Evolutionary conservation across 2,797 vertebrate species (phyloP).

Genomic region (Merluccius polli): DNA sequence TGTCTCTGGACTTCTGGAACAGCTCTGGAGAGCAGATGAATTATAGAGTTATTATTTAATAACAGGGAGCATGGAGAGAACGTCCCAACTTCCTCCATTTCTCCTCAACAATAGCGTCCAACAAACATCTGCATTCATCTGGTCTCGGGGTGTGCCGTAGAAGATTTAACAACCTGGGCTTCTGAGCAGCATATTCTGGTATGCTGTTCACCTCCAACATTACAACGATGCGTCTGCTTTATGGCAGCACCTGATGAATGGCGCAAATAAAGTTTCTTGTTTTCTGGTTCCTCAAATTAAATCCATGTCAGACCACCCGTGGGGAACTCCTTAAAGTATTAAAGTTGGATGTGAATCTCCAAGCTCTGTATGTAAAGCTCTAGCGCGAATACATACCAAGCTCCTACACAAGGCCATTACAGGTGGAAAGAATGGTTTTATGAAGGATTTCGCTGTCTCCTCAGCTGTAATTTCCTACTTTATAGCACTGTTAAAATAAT

Average conservation of each 20-base stretch:
- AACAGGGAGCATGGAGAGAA: conserved; percentile 37
- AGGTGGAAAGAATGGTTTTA: background rate
- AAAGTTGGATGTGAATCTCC: background rate
- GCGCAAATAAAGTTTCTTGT: background rate
- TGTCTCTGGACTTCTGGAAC: conserved; percentile 45
- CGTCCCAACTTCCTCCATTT: conserved; percentile 4
- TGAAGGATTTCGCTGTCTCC: background rate
- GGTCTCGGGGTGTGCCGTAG: background rate
- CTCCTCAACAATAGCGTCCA: background rate
- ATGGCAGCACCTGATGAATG: background rate
- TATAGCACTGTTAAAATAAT: conserved; percentile 11
- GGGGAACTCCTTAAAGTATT: background rate
- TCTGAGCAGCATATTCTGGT: too few relatives aligned
- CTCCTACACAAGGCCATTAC: background rate
- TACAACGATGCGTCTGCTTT: background rate
- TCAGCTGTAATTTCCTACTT: background rate
- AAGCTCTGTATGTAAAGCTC: background rate
- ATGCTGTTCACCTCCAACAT: background rate
- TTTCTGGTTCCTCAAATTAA: background rate
- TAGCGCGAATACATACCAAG: background rate
- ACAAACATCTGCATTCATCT: background rate
- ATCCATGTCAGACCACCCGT: background rate
- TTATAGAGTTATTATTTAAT: conserved; percentile 50
- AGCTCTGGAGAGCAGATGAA: conserved; percentile 42
- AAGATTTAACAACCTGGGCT: background rate